Evolutionary conservation across 2,888 invertebrate genomes (phyloP), one percentile per base, ranked within the genome.

Genomic region (Sericinus montela): DNA sequence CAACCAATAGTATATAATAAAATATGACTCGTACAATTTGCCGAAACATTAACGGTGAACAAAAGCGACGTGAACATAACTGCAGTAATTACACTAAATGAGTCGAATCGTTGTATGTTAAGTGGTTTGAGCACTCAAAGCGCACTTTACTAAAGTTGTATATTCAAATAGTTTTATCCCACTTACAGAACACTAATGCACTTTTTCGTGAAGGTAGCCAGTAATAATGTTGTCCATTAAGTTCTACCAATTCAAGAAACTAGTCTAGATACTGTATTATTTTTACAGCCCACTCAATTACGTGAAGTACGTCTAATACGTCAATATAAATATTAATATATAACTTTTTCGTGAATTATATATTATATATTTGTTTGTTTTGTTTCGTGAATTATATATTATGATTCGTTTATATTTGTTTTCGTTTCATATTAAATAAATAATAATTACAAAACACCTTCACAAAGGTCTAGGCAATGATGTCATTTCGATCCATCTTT

Each of bases 121-220:
- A 81, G 82, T 82, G 80, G 75, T 66, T 71, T 69, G 68, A 79
- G 74, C 79, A 79, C 82, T 83, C 74, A 74, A 71, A 69, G 73
- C 69, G 75, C 75, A 78, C 79, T 81, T 80, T 75, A 75, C 80
- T 80, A 77, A 74, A 78, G 77, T 72, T 79, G 76, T 80, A 78
- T 83, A 84, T 85, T 84, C 82, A 82, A 85, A 86, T 83, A 82
- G 79, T 81, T 80, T 81, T 80, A 80, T 81, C 68, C 80, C 79
- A 80, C 78, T 85, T 73, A 81, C 74, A 62, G 72, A 69, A 75
- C 77, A 72, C 78, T 86, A 86, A 87, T 87, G 86, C 79, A 83
- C 76, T 86, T 85, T 85, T 86, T 84, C 77, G 72, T 77, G 61
- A 70, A 78, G 75, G 76, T 78, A 71, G 70, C 74, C 73, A 65